phyloP scores from a whole-genome alignment of 1,140 invertebrate species.

The Drosophila cardini region DNA sequence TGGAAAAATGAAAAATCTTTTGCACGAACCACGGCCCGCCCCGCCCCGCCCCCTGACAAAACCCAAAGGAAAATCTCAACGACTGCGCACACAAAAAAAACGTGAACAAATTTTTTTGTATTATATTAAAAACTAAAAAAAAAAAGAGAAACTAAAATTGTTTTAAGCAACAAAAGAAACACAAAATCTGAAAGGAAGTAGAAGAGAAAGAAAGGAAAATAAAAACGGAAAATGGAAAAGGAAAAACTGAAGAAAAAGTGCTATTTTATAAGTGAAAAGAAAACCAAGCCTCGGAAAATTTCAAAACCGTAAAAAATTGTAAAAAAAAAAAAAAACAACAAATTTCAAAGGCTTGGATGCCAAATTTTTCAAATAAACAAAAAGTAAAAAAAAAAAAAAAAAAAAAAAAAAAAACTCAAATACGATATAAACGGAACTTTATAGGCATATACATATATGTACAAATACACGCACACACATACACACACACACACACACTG shows the following conservation, averaged over 20 bases:
- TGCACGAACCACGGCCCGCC: constrained; percentile 11
- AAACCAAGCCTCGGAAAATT: constrained; percentile 61
- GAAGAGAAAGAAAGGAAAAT: constrained; percentile 10
- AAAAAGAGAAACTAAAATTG: constrained; percentile 12
- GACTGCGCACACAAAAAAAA: constrained; percentile 79
- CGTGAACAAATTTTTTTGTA: constrained; percentile 77
- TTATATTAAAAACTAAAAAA: constrained; percentile 57
- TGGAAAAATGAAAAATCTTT: constrained; percentile 16
- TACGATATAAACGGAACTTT: constrained; percentile 53
- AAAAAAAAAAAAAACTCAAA: constrained; percentile 16
- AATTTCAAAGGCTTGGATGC: constrained; percentile 54
- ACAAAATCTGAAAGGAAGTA: constrained; percentile 24
- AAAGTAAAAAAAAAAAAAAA: constrained; percentile 22
- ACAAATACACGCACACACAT: constrained; percentile 22
- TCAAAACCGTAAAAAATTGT: background rate
- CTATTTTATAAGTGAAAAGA: constrained; percentile 79
- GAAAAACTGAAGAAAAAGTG: constrained; percentile 36
- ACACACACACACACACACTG: constrained; percentile 22
- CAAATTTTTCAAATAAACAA: constrained; percentile 79
- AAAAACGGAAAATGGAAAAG: background rate
- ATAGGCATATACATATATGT: constrained; percentile 43
- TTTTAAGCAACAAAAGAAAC: constrained; percentile 30
- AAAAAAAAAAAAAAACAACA: constrained; percentile 18
- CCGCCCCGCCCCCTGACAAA: background rate
- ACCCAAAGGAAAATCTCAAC: constrained; percentile 66